Conservation (phyloP, 2,797 vertebrate species). For the Cuniculus paca region DNA sequence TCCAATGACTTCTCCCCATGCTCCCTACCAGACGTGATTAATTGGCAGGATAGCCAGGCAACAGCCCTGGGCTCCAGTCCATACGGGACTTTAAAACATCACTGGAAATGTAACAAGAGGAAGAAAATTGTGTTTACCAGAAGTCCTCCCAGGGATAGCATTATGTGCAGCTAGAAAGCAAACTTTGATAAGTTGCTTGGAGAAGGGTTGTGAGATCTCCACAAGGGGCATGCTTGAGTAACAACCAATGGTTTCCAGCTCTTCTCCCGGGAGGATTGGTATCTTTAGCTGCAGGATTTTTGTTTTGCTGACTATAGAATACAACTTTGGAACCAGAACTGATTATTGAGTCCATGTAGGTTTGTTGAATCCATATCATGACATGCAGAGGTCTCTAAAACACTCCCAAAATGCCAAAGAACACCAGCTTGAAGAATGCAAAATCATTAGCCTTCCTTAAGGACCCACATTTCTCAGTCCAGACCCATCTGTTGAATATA, state of each 20-base stretch:
- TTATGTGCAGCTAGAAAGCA: background rate
- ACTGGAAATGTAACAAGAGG: constrained; percentile 5
- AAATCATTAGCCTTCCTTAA: background rate
- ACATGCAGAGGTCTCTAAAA: background rate
- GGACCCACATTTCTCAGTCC: background rate
- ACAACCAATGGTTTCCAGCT: background rate
- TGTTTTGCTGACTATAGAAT: background rate
- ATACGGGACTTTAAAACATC: background rate
- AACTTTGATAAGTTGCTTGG: background rate
- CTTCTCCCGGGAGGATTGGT: background rate
- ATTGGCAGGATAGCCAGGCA: background rate
- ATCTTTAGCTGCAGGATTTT: background rate
- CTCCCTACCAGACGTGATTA: background rate
- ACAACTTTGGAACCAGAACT: background rate
- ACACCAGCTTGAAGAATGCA: background rate
- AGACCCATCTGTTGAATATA: background rate
- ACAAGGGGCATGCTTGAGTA: background rate
- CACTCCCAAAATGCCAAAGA: constrained; percentile 22
- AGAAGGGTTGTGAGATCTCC: background rate
- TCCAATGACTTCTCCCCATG: background rate
- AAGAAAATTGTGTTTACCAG: constrained; percentile 27
- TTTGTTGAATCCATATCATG: background rate
- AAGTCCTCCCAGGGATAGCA: background rate
- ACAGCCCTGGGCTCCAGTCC: background rate
- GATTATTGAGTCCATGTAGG: background rate